phyloP scores from a whole-genome alignment of 2,113 vertebrate genomes.

The Pygoscelis adeliae region DNA sequence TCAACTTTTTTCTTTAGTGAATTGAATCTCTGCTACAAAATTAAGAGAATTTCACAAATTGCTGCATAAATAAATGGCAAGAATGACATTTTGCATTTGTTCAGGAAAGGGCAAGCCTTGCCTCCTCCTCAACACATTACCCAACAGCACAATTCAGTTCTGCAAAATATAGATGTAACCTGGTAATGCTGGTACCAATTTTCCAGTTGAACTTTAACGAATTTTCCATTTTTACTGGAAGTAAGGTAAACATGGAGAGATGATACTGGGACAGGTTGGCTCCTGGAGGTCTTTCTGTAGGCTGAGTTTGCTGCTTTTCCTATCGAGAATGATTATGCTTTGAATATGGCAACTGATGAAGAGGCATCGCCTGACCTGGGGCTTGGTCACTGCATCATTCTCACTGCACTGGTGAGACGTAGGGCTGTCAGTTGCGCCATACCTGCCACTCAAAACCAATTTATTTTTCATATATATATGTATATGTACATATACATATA shows the following conservation, averaged over 20 bases:
- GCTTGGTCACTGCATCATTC: neutral
- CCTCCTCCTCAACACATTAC: neutral
- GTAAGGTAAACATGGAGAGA: neutral
- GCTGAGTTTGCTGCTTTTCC: neutral
- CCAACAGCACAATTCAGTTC: neutral
- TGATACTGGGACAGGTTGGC: neutral
- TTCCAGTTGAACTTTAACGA: neutral
- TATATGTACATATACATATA: no score
- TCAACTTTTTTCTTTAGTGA: neutral
- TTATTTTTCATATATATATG: no score
- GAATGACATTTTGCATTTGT: neutral
- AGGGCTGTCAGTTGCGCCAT: neutral
- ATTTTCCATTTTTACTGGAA: neutral
- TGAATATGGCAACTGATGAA: fast-evolving
- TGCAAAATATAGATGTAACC: neutral
- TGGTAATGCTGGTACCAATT: no score
- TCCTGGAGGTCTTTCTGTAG: neutral
- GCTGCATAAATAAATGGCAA: neutral
- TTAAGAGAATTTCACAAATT: neutral
- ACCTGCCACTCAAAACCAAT: neutral
- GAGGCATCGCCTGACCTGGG: neutral
- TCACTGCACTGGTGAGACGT: neutral
- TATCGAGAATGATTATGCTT: fast-evolving
- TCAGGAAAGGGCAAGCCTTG: neutral
- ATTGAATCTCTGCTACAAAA: neutral